Conservation (phyloP, 2,113 vertebrate species). For the Zosterops hypoxanthus region DNA sequence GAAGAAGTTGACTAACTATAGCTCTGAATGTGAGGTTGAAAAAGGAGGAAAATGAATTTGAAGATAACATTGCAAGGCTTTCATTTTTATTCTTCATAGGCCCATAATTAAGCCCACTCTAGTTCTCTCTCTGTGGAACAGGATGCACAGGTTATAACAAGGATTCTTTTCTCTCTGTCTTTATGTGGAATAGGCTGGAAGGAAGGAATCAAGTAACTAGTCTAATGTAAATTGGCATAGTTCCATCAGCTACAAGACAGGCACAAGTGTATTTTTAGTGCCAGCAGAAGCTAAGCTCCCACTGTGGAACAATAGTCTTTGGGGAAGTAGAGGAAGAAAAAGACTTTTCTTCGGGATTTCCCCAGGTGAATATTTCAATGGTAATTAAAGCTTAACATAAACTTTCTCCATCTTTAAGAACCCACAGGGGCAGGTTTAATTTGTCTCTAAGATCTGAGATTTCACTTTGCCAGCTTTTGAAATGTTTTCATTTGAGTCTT, state of each 20-base stretch:
- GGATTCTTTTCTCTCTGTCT: slow-evolving; percentile 47
- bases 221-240: slow-evolving; percentile 58
- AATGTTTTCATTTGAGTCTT: not conserved
- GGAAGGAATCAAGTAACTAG: slow-evolving; percentile 63
- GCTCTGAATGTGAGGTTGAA: not conserved
- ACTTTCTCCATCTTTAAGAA: not conserved
- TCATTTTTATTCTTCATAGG: not conserved
- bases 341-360: not conserved
- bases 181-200: slow-evolving; percentile 49
- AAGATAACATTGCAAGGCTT: not conserved
- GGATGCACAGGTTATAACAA: slow-evolving; percentile 18
- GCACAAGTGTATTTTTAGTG: slow-evolving; percentile 57
- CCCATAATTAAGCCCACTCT: not conserved
- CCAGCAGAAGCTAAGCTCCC: not conserved
- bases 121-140: not conserved
- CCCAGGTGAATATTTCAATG: not conserved
- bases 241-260: slow-evolving; percentile 8
- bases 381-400: not conserved
- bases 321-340: not conserved
- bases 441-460: not conserved
- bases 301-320: not conserved
- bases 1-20: not conserved
- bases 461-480: not conserved
- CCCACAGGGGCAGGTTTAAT: not conserved
- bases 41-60: not conserved